Evolutionary conservation across 2,113 vertebrate species (phyloP).

Genomic region (Apteryx mantelli): DNA sequence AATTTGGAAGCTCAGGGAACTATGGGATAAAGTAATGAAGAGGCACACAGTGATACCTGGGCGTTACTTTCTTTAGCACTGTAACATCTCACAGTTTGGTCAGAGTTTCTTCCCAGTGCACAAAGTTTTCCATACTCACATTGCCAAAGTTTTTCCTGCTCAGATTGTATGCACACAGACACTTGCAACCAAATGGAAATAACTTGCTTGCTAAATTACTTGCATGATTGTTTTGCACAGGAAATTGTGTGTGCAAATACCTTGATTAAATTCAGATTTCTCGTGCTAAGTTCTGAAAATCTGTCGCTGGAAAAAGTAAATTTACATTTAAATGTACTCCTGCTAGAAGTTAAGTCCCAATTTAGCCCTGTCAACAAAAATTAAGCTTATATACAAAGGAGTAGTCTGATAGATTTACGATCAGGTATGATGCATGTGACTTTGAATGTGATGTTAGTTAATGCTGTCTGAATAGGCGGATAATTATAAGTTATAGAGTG

Average conservation of each 20-base stretch:
- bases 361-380: conserved; percentile 78
- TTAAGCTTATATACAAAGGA: conserved; percentile 66
- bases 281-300: conserved; percentile 54
- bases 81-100: not conserved
- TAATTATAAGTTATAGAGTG: conserved; percentile 58
- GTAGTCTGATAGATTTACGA: conserved; percentile 47
- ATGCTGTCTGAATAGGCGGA: conserved; percentile 56
- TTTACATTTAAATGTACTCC: conserved; percentile 74
- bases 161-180: not conserved
- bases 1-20: not conserved
- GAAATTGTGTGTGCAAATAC: conserved; percentile 48
- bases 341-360: conserved; percentile 69
- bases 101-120: not conserved
- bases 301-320: conserved; percentile 57
- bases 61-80: not conserved
- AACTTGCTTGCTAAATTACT: conserved; percentile 8
- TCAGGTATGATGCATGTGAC: conserved; percentile 56
- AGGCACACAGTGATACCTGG: not conserved
- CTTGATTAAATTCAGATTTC: conserved; percentile 64
- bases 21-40: not conserved
- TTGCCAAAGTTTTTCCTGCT: not conserved
- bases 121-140: not conserved
- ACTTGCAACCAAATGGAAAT: not conserved
- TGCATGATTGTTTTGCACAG: conserved; percentile 42
- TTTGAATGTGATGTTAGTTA: conserved; percentile 64